Conservation (phyloP, 2,888 invertebrate species). For the Gibbula magus region DNA sequence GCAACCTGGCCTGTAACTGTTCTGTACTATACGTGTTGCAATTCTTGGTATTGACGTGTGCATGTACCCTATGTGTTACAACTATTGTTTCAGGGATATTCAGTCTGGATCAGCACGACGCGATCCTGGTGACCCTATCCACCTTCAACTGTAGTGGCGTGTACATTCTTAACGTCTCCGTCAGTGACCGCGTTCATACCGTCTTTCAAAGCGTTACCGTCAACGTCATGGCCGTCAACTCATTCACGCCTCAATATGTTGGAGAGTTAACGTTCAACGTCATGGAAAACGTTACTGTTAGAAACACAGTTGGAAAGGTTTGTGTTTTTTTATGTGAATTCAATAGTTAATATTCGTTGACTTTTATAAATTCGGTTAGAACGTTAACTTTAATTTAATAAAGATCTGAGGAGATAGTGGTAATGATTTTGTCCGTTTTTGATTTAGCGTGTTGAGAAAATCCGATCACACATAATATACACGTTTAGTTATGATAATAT, state of each 20-base stretch:
- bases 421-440: too few species aligned
- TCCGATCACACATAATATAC: too few species aligned
- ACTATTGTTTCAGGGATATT: not conserved
- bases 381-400: too few species aligned
- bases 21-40: too few species aligned
- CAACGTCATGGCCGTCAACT: constrained; percentile 16
- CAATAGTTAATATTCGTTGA: too few species aligned
- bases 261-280: not conserved
- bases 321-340: not conserved
- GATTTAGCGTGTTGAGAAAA: too few species aligned
- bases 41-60: too few species aligned
- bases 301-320: constrained; percentile 6
- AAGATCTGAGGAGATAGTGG: too few species aligned
- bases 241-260: constrained; percentile 6
- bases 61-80: not conserved
- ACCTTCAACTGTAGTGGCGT: not conserved
- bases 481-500: too few species aligned
- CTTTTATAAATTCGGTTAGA: too few species aligned
- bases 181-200: constrained; percentile 5
- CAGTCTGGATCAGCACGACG: not conserved
- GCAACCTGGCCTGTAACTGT: too few species aligned
- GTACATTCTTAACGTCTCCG: not conserved
- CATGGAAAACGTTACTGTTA: constrained; percentile 27
- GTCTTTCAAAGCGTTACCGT: not conserved
- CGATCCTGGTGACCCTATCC: not conserved